Conservation (phyloP, 2,888 invertebrate species). For the Amphimallon solstitiale region DNA sequence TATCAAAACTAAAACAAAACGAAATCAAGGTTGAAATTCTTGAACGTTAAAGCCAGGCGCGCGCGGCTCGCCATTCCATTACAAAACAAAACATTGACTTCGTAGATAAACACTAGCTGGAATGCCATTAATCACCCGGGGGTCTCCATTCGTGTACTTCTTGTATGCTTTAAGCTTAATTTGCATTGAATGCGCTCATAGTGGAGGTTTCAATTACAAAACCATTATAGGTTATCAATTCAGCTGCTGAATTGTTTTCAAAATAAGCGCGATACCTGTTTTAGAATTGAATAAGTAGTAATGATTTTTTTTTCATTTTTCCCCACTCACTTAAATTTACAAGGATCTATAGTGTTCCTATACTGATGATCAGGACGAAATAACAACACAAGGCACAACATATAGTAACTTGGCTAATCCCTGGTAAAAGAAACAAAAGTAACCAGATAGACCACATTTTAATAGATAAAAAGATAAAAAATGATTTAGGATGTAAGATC, state of each 20-base stretch:
- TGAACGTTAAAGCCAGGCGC: conserved; percentile 3
- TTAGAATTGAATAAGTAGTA: no score
- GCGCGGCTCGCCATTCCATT: neutral
- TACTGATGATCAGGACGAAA: no score
- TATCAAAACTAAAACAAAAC: conserved; percentile 31
- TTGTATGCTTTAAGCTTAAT: conserved; percentile 20
- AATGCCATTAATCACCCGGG: conserved; percentile 31
- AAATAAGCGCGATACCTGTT: no score
- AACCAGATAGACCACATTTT: no score
- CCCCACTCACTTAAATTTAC: no score
- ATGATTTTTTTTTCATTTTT: no score
- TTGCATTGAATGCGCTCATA: conserved; percentile 27
- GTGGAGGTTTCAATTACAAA: conserved; percentile 31
- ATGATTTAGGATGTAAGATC: no score
- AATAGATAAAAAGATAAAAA: no score
- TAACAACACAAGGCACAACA: no score
- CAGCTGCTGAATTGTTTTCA: conserved; percentile 5
- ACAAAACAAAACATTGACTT: conserved; percentile 24
- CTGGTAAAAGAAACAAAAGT: no score
- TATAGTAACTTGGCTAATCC: no score
- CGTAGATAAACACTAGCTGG: conserved; percentile 31
- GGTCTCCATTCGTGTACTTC: neutral
- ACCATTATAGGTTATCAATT: conserved; percentile 32
- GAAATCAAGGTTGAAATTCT: conserved; percentile 33
- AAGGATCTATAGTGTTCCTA: no score